Evolutionary conservation across 2,888 invertebrate genomes (phyloP), one percentile per base, ranked within the genome.

Genomic region (Cheiracanthium punctorium): DNA sequence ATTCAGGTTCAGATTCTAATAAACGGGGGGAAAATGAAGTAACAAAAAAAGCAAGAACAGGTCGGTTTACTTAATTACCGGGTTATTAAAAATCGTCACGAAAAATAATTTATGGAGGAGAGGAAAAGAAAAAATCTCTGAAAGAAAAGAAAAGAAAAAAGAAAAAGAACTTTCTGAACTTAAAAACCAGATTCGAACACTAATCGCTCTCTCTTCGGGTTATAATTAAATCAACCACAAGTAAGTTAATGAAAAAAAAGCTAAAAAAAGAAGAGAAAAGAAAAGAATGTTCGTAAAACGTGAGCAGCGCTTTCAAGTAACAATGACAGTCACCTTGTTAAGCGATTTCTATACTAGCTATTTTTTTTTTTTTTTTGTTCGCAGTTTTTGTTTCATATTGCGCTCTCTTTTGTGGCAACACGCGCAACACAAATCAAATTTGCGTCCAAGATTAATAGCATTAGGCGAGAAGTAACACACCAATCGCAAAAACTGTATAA

Each of bases 81-180:
- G 79, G 84, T 85, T 80, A 85, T 85, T 85, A 85, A 85, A 85
- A 85, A 79, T 74, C 73, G 79, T 79, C 84, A 84, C 79, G 84
- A 73, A 84, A 70, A 70, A 81, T 84, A 79, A 74, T 84, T 77
- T 52, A 74, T 30, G 48, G 24, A 58, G 58, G 24, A 71, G 8
- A 43, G 43, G 33, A 33, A 70, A 80, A 69, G 37, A 12, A 5
- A 12, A 37, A 37, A 37, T 8, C 14, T 8, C 5, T 5, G 33
- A 7, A 37, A 64, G 37, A 10, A 14, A 28, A 24, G 48, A 73
- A 67, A 84, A 73, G 72, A 79, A 69, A 43, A 37, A 24, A 14
- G 29, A 48, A 52, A 33, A 52, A 71, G 71, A 32, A 67, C 32
- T 79, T 58, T 28, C 52, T 24, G 58, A 65, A 64, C 48, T 28